A percentile compares a stretch with the other conserved stretches of the same genome.
Conservation (phyloP, 2,797 vertebrate species). For the Microcaecilia unicolor region DNA sequence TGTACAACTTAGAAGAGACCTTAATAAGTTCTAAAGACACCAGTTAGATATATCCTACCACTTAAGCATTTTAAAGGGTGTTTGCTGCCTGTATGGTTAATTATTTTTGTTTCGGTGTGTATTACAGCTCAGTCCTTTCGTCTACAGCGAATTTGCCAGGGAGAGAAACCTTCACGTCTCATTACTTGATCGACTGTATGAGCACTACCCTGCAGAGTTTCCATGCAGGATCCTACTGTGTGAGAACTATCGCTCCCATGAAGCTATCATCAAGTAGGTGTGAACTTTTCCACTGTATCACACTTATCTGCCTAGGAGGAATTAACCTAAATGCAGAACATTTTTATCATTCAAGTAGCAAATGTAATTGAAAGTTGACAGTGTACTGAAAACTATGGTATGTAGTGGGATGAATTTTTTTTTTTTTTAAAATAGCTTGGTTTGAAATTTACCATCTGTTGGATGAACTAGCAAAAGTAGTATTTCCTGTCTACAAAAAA, state of each 20-base stretch:
- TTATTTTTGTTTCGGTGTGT: slow-evolving; percentile 46
- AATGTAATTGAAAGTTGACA: slow-evolving; percentile 4
- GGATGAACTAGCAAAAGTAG: neutral
- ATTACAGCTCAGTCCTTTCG: slow-evolving; percentile 94
- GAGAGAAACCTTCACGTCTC: slow-evolving; percentile 95
- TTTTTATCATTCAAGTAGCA: neutral
- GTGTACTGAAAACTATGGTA: neutral
- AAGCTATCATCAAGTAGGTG: slow-evolving; percentile 99
- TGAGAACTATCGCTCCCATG: slow-evolving; percentile 98
- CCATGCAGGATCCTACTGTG: slow-evolving; percentile 95
- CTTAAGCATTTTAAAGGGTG: too few species aligned
- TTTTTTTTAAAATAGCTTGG: neutral
- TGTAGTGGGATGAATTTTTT: neutral
- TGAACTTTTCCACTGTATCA: slow-evolving; percentile 51
- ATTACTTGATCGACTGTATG: slow-evolving; percentile 90
- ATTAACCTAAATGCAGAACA: neutral
- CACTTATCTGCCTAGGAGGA: slow-evolving; percentile 5
- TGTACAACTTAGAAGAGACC: too few species aligned
- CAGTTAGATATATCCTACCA: too few species aligned
- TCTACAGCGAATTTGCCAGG: slow-evolving; percentile 97
- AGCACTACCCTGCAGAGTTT: slow-evolving; percentile 93
- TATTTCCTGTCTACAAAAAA: neutral
- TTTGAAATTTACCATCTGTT: neutral
- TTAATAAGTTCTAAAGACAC: too few species aligned
- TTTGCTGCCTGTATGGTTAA: slow-evolving; percentile 32